Conservation (phyloP, 2,797 vertebrate genomes). For the Ficedula albicollis region DNA sequence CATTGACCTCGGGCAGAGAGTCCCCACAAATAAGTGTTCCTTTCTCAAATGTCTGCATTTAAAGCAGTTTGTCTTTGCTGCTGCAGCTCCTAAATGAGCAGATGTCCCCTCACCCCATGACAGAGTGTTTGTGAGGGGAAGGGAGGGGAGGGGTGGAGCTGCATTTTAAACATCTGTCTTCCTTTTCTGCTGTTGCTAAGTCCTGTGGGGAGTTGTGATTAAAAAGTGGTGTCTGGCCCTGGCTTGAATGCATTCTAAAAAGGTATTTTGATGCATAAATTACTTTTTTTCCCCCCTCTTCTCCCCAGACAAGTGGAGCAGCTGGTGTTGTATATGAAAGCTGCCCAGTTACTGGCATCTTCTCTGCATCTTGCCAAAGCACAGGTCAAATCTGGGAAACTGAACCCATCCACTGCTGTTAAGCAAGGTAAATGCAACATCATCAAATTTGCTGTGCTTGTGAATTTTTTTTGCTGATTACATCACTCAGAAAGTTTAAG, state of each 20-base stretch:
- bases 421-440: slow-evolving; percentile 85
- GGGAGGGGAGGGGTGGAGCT: slow-evolving; percentile 21
- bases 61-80: slow-evolving; percentile 24
- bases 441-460: background rate
- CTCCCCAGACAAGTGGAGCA: slow-evolving; percentile 90
- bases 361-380: slow-evolving; percentile 95
- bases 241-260: background rate
- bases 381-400: slow-evolving; percentile 92
- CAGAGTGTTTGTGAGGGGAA: slow-evolving; percentile 9
- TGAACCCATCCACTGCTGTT: slow-evolving; percentile 93
- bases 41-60: background rate
- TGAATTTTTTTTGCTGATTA: background rate
- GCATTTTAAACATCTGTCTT: slow-evolving; percentile 46
- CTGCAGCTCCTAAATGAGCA: slow-evolving; percentile 14
- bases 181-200: background rate
- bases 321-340: slow-evolving; percentile 96
- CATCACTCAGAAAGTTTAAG: background rate
- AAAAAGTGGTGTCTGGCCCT: background rate
- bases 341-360: slow-evolving; percentile 91
- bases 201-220: background rate
- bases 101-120: slow-evolving; percentile 18
- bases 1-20: background rate
- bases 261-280: background rate
- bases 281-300: background rate
- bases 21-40: background rate